Percentiles rank a stretch among this genome's conserved stretches.
phyloP scores from a whole-genome alignment of 2,113 vertebrate species.

The Oncorhynchus kisutch region DNA sequence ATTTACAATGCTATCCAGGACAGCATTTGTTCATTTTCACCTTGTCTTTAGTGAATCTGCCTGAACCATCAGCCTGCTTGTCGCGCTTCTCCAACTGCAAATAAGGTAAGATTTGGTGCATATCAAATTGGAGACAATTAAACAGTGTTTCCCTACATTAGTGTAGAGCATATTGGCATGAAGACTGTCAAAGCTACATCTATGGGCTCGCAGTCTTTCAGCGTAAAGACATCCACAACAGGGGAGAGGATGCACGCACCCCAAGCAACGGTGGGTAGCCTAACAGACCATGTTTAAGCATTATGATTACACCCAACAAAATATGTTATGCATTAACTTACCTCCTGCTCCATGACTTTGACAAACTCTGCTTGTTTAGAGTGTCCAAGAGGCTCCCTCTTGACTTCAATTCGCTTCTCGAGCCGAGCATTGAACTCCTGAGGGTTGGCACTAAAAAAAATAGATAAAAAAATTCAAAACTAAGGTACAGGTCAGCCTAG shows the following conservation, averaged over 20 bases:
- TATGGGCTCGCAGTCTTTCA: neutral
- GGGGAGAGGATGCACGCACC: too few relatives aligned
- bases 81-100: constrained; percentile 74
- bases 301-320: neutral
- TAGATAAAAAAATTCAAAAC: neutral
- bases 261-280: too few relatives aligned
- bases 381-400: constrained; percentile 78
- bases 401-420: constrained; percentile 77
- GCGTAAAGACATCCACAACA: too few relatives aligned
- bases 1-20: neutral
- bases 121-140: neutral
- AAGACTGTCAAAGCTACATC: neutral
- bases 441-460: constrained; percentile 78
- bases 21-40: constrained; percentile 47
- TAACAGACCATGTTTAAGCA: too few relatives aligned
- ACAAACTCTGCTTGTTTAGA: constrained; percentile 88
- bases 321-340: neutral
- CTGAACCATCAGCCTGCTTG: constrained; percentile 55
- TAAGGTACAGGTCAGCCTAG: too few relatives aligned
- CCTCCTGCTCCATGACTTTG: constrained; percentile 81
- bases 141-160: neutral
- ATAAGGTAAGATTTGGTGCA: neutral
- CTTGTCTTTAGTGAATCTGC: constrained; percentile 87
- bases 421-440: constrained; percentile 81
- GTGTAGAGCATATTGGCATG: too few relatives aligned